Percentiles rank a stretch among this genome's conserved stretches.
These are phyloP conservation scores for Charaxes varanes DNA, from an alignment of 1,140 invertebrate genomes.

Conservation along the genomic window DNA sequence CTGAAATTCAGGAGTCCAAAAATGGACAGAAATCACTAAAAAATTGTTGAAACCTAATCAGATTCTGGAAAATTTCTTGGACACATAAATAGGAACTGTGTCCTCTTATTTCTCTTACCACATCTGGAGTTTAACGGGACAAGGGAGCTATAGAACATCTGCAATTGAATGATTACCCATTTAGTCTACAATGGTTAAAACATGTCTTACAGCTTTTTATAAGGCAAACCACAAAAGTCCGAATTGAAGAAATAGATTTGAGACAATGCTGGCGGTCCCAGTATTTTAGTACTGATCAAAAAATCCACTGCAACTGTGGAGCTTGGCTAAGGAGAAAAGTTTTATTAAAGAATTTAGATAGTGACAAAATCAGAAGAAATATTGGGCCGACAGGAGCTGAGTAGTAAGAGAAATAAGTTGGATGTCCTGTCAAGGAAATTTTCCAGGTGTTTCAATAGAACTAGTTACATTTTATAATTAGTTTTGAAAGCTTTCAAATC, in stretches of 20 bases:
- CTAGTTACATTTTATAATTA: constrained; percentile 8
- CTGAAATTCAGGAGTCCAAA: constrained; percentile 66
- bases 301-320: constrained; percentile 71
- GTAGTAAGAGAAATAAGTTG: constrained; percentile 68
- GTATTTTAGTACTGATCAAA: constrained; percentile 45
- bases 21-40: constrained; percentile 57
- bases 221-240: constrained; percentile 54
- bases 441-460: constrained; percentile 46
- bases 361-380: constrained; percentile 27
- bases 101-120: constrained; percentile 68
- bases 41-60: constrained; percentile 35
- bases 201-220: constrained; percentile 66
- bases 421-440: constrained; percentile 61
- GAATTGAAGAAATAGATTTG: constrained; percentile 34
- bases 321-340: constrained; percentile 61
- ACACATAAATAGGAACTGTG: constrained; percentile 27
- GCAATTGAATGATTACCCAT: constrained; percentile 69
- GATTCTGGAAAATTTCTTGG: constrained; percentile 67
- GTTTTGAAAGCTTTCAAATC: constrained; percentile 8
- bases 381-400: constrained; percentile 38
- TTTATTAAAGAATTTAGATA: constrained; percentile 45
- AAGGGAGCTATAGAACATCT: constrained; percentile 55
- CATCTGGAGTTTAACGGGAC: constrained; percentile 30
- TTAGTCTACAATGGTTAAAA: constrained; percentile 72
- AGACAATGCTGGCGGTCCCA: constrained; percentile 48